phyloP scores from a whole-genome alignment of 2,888 invertebrate genomes.

The Gisinianus flammeolus region DNA sequence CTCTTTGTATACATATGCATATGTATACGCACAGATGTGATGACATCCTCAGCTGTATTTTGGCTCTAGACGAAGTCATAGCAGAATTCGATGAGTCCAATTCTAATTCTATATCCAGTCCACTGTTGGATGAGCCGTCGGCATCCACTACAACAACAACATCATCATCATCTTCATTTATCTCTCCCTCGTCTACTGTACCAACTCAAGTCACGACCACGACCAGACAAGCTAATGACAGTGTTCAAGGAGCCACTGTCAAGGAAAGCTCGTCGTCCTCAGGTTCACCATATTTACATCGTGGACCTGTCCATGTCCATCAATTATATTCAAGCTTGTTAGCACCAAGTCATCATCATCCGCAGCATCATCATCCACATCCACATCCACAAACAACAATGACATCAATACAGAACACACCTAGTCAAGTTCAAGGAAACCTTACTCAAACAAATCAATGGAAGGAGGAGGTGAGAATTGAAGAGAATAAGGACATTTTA shows the following conservation, averaged over 20 bases:
- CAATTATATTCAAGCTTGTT: neutral
- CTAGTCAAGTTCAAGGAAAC: slow-evolving; percentile 3
- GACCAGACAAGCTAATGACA: neutral
- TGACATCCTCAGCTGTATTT: slow-evolving; percentile 58
- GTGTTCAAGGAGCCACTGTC: neutral
- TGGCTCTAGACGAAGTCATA: slow-evolving; percentile 58
- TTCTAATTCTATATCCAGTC: slow-evolving; percentile 24
- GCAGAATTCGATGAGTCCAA: slow-evolving; percentile 57
- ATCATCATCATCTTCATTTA: neutral
- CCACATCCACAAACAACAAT: neutral
- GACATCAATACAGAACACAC: neutral
- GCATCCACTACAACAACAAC: neutral
- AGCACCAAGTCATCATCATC: neutral
- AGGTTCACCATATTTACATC: neutral
- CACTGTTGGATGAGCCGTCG: neutral
- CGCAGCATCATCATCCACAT: neutral
- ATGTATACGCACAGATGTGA: too few relatives aligned
- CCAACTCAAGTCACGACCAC: neutral
- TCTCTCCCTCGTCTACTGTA: neutral
- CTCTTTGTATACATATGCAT: too few relatives aligned
- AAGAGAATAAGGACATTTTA: neutral
- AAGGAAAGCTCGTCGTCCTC: slow-evolving; percentile 16
- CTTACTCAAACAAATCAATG: neutral
- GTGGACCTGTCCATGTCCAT: neutral
- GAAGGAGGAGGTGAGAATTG: neutral